Base-by-base conservation (phyloP, 2,888 invertebrate genomes). In the Acleris sparsana region DNA sequence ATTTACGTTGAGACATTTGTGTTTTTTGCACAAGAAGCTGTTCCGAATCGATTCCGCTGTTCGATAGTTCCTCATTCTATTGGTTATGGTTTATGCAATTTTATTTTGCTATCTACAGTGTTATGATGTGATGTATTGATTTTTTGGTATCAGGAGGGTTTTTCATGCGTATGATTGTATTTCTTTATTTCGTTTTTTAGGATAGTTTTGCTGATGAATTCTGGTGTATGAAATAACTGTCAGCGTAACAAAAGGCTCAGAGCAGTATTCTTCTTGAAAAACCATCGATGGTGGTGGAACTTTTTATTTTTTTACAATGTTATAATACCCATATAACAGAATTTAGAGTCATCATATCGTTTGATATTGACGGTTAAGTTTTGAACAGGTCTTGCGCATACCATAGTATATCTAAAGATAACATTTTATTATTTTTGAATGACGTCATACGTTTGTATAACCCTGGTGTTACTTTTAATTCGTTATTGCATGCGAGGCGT, bases 1-100 rank as follows among this genome's bases (percentile, higher is more conserved):
- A 17, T 57, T 57, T 49, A n/a, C 18, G n/a, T 49, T 25, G 51
- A 11, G 18, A 29, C 20, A 53, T 62, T 48, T 33, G 9, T 48
- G 5, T 59, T 59, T 59, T 46, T 49, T 48, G 29, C 49, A 11
- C 4, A 13, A 11, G 13, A 39, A 29, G 39, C 43, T 44, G 18
- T 43, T 39, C 16, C 4, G 18, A 17, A 16, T n/a, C 3, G 16
- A 46, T 17, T 39, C 16, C 17, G 46, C 16, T 7, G n/a, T 46
- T 46, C 46, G n/a, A 46, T 5, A n/a, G 46, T 7, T 46, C 16
- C 7, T 46, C n/a, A 5, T 17, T 16, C n/a, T 17, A n/a, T 46
- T 6, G 17, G 2, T 17, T 46, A 46, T 46, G 46, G 17, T 46
- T 17, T 39, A 13, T 39, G 4, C 39, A 39, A 39, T 39, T 13